Evolutionary conservation across 2,113 vertebrate genomes (phyloP).

Genomic region (Misgurnus mizolepis): DNA sequence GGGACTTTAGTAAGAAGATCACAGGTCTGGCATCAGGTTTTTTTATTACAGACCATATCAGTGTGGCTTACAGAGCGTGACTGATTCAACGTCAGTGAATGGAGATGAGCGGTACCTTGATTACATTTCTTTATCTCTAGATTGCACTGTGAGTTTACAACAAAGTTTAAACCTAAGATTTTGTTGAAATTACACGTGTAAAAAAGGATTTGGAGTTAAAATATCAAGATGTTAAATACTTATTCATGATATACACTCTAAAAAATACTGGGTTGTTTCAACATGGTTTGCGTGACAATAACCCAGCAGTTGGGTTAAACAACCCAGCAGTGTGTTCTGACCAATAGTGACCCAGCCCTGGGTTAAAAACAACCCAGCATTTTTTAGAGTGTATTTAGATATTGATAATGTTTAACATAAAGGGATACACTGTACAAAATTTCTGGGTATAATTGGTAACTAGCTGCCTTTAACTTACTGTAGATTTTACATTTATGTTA

Average conservation of each 20-base stretch:
- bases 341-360: too few species aligned
- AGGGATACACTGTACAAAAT: too few species aligned
- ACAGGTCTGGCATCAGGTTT: neutral
- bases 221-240: neutral
- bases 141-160: neutral
- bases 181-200: neutral
- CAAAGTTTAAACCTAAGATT: neutral
- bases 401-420: too few species aligned
- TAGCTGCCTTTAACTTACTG: too few species aligned
- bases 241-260: neutral
- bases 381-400: too few species aligned
- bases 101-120: neutral
- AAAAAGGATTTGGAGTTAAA: neutral
- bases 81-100: constrained; percentile 7
- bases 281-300: too few species aligned
- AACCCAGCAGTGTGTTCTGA: too few species aligned
- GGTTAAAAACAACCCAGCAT: too few species aligned
- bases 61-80: neutral
- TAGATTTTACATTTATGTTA: too few species aligned
- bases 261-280: too few species aligned
- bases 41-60: neutral
- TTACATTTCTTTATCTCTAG: neutral
- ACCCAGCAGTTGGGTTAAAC: too few species aligned
- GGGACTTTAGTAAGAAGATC: neutral
- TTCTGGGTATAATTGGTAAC: too few species aligned